Conservation (phyloP, 2,797 vertebrate genomes). For the Notolabrus celidotus region DNA sequence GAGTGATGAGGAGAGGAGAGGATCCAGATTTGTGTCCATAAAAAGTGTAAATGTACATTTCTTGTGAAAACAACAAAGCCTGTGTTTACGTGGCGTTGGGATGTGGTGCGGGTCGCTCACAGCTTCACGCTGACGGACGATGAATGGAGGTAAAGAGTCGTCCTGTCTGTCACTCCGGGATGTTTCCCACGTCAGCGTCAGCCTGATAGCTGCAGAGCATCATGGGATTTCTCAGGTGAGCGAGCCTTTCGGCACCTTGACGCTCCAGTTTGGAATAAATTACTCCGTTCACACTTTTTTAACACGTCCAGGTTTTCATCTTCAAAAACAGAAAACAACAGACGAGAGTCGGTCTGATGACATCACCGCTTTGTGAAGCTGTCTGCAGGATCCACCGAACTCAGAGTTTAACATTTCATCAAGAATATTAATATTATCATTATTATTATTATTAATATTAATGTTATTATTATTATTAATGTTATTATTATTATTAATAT, state of each 20-base stretch:
- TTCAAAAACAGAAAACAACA: background rate
- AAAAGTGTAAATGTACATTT: constrained; percentile 5
- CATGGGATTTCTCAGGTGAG: constrained; percentile 36
- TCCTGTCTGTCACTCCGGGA: constrained; percentile 15
- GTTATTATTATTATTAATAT: too few species aligned
- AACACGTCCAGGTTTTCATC: background rate
- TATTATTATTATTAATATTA: too few species aligned
- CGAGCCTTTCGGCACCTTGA: constrained; percentile 9
- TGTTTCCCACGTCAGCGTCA: constrained; percentile 11
- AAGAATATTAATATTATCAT: too few species aligned
- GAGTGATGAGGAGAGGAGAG: background rate
- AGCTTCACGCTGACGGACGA: background rate
- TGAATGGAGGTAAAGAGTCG: background rate
- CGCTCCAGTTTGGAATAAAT: background rate
- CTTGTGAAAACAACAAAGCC: constrained; percentile 6
- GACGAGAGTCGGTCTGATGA: background rate
- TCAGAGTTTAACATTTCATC: too few species aligned
- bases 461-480: too few species aligned
- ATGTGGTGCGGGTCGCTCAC: too few species aligned
- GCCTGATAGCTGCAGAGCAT: background rate
- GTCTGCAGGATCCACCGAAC: too few species aligned
- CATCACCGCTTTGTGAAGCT: too few species aligned
- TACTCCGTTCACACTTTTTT: constrained; percentile 13
- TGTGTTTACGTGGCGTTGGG: constrained; percentile 1
- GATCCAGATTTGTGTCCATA: too few species aligned